Evolutionary conservation across 2,797 vertebrate genomes (phyloP).

Genomic region (Arrhamphus sclerolepis): DNA sequence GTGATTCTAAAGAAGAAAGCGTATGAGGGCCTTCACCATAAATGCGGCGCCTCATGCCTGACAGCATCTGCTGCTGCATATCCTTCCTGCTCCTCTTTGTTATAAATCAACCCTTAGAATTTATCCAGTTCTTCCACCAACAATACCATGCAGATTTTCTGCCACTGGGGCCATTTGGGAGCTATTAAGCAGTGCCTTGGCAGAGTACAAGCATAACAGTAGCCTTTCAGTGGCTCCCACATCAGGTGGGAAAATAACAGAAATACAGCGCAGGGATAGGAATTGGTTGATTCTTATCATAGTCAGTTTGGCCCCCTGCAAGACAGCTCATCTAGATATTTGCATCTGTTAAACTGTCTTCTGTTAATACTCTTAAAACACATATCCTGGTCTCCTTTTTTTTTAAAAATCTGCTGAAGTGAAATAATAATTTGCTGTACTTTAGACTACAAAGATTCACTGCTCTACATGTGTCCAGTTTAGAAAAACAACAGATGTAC

Average conservation of each 20-base stretch:
- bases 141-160: slow-evolving; percentile 60
- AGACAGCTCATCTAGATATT: slow-evolving; percentile 19
- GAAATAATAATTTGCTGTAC: slow-evolving; percentile 33
- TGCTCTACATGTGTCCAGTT: slow-evolving; percentile 30
- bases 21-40: slow-evolving; percentile 39
- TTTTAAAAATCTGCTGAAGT: not conserved
- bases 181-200: slow-evolving; percentile 50
- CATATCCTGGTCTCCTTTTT: slow-evolving; percentile 16
- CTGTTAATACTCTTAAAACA: slow-evolving; percentile 16
- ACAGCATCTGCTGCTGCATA: slow-evolving; percentile 31
- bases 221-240: slow-evolving; percentile 44
- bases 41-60: slow-evolving; percentile 40
- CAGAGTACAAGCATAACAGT: slow-evolving; percentile 45
- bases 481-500: slow-evolving; percentile 49
- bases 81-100: slow-evolving; percentile 48
- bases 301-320: slow-evolving; percentile 21
- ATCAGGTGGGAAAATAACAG: slow-evolving; percentile 49
- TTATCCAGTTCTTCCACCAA: slow-evolving; percentile 49
- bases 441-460: slow-evolving; percentile 38
- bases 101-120: slow-evolving; percentile 54
- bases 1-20: slow-evolving; percentile 34
- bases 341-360: slow-evolving; percentile 1
- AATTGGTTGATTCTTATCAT: slow-evolving; percentile 35
- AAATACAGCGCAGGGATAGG: slow-evolving; percentile 26
- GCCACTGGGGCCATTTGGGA: slow-evolving; percentile 57